Evolutionary conservation across 1,140 invertebrate species (phyloP), one percentile per base, ranked within the genome.

Genomic region (Meloidogyne floridensis): DNA sequence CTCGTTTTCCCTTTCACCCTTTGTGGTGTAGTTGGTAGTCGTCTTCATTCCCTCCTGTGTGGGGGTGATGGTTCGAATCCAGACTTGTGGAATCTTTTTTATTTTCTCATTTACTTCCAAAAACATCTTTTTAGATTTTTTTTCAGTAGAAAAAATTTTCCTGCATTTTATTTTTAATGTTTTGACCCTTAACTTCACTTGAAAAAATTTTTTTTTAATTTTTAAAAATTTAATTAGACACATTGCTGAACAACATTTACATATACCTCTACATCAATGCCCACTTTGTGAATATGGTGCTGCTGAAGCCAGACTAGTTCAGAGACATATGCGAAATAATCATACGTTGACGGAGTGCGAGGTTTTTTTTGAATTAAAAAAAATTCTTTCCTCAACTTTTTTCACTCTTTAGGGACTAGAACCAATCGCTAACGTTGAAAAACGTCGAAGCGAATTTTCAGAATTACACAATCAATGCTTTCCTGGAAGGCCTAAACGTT

Each of bases 211-310:
- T 15, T 51, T 43, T 20, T 43, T 72, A 72, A 72, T 11, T 72
- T 20, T 32, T 9, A 2, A 32, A 42, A 10, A 32, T 18, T 32
- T 72, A 5, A 7, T 0, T 15, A 43, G 77, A 56, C 86, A 87
- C 80, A 87, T 87, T 53, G 86, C 86, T 47, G 86, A 87, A 75
- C 42, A 54, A 4, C 86, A 87, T 77, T 54, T 87, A 65, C 47
- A 81, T 54, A 87, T 87, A 54, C 82, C 83, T n/a, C 81, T 87
- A 8, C 86, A 87, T 75, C 83, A 87, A 65, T 87, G 86, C 59
- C 86, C 86, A 15, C 70, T 87, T n/a, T 87, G 86, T 73, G 86
- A 87, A 15, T 87, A 87, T 78, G 86, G 86, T 10, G 86, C 86
- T 18, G 83, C 86, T 2, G 86, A 87, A 75, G 80, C 87, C 9